Evolutionary conservation across 2,888 invertebrate genomes (phyloP).

Genomic region (Ophion costatus): DNA sequence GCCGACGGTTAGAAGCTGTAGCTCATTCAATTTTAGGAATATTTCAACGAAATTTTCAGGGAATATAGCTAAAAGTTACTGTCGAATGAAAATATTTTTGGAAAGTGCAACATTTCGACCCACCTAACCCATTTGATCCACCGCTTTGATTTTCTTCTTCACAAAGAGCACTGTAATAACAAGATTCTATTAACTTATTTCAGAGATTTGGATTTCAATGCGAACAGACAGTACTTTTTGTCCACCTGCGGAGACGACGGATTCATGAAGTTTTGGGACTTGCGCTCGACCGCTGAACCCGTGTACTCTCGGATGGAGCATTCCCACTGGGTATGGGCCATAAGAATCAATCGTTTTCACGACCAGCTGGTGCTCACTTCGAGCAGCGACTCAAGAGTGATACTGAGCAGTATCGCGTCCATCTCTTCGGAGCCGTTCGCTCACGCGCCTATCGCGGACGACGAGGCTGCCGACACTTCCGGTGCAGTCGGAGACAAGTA

Average conservation of each 20-base stretch:
- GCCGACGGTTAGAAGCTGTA: no score
- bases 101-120: no score
- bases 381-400: slow-evolving; percentile 96
- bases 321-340: slow-evolving; percentile 97
- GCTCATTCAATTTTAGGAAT: no score
- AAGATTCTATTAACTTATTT: not conserved
- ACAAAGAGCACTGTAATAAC: slow-evolving; percentile 10
- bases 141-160: not conserved
- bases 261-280: slow-evolving; percentile 97
- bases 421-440: slow-evolving; percentile 93
- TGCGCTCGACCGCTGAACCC: slow-evolving; percentile 91
- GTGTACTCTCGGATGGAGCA: slow-evolving; percentile 93
- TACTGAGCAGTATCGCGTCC: slow-evolving; percentile 94
- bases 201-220: slow-evolving; percentile 97
- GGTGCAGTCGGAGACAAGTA: slow-evolving; percentile 83
- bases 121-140: no score
- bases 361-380: slow-evolving; percentile 97
- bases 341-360: slow-evolving; percentile 97
- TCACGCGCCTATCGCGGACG: slow-evolving; percentile 84
- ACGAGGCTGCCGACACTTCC: slow-evolving; percentile 75
- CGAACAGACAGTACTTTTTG: slow-evolving; percentile 97
- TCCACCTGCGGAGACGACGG: slow-evolving; percentile 98
- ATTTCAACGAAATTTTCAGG: no score
- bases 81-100: no score
- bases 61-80: no score